Conservation (phyloP, 2,113 vertebrate species). For the Gasterosteus nipponicus region DNA sequence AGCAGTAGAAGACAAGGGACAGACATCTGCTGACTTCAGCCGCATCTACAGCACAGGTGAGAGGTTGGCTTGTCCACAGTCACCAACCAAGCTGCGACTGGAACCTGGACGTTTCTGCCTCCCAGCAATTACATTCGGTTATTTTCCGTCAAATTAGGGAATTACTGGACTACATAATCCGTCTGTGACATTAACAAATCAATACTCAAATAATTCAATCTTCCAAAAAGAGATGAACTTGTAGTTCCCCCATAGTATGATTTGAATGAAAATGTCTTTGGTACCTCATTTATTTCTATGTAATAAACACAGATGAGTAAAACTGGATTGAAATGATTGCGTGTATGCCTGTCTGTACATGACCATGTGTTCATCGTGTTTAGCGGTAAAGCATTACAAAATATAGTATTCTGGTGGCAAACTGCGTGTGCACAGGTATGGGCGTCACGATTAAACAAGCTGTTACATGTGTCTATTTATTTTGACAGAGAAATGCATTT, state of each 20-base stretch:
- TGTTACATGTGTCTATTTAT: too few relatives aligned
- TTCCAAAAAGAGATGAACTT: background rate
- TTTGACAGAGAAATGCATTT: too few relatives aligned
- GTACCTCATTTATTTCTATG: too few relatives aligned
- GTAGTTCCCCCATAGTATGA: background rate
- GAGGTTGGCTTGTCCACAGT: background rate
- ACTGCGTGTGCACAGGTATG: background rate
- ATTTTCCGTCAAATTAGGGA: background rate
- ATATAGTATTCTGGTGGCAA: background rate
- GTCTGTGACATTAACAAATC: background rate
- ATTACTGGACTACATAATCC: background rate
- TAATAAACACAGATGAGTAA: too few relatives aligned
- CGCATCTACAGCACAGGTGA: conserved; percentile 74
- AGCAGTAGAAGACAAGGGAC: conserved; percentile 22
- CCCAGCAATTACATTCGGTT: background rate
- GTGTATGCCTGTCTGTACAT: background rate
- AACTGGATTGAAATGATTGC: too few relatives aligned
- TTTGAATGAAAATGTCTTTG: too few relatives aligned
- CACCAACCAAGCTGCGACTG: background rate
- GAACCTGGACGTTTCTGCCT: background rate
- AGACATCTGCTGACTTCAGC: conserved; percentile 60
- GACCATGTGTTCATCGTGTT: background rate
- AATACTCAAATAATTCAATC: background rate
- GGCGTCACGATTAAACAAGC: too few relatives aligned
- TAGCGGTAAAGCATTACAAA: background rate